These are phyloP conservation scores for Stramonita haemastoma DNA, from an alignment of 2,888 invertebrate species.

Conservation along the genomic window DNA sequence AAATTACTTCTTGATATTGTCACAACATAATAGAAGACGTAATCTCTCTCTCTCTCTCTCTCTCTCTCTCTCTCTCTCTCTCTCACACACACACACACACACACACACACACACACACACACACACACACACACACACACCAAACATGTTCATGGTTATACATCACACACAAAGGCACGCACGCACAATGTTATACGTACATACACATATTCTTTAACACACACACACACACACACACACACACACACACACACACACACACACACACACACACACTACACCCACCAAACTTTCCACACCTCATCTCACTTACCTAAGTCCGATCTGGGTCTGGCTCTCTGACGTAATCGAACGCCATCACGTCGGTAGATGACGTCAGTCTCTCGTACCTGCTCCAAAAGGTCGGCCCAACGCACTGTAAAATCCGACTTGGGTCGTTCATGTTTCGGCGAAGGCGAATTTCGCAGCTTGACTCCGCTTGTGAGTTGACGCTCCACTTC, in stretches of 20 bases:
- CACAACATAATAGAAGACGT: too few relatives aligned
- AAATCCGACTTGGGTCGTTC: constrained; percentile 70
- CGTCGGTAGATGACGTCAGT: constrained; percentile 50
- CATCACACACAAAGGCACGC: too few relatives aligned
- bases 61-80: too few relatives aligned
- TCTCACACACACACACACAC: too few relatives aligned
- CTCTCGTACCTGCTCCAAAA: constrained; percentile 56
- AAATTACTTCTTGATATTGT: too few relatives aligned
- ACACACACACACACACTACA: constrained; percentile 24
- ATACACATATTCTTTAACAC: too few relatives aligned
- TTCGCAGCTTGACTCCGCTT: constrained; percentile 52
- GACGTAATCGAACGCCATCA: constrained; percentile 49
- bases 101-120: too few relatives aligned
- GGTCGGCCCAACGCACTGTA: constrained; percentile 68
- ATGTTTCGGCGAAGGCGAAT: constrained; percentile 60
- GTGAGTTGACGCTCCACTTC: constrained; percentile 28
- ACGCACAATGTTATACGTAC: too few relatives aligned
- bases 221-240: too few relatives aligned
- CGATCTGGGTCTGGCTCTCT: constrained; percentile 63
- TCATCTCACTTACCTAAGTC: constrained; percentile 62
- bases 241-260: constrained; percentile 1
- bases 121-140: too few relatives aligned
- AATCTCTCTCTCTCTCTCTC: too few relatives aligned
- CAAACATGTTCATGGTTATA: too few relatives aligned
- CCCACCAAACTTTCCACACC: background rate